Evolutionary conservation across 1,140 invertebrate genomes (phyloP).

Genomic region (Drosophila pseudoobscura): DNA sequence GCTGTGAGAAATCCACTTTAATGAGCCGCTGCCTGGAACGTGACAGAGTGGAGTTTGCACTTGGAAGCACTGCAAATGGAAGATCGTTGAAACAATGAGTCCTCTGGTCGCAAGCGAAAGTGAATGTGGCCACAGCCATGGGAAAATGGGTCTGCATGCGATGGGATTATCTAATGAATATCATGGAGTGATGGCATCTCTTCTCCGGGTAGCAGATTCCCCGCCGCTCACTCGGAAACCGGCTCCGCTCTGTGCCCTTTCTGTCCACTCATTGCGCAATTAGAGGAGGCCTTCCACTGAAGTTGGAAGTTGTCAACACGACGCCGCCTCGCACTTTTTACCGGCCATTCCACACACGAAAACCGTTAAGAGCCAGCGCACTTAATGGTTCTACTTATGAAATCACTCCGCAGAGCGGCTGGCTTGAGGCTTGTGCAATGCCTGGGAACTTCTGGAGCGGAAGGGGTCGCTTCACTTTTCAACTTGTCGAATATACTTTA

Average conservation of each 20-base stretch:
- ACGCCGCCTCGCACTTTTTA: constrained; percentile 23
- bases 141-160: constrained; percentile 26
- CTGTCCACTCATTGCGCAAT: constrained; percentile 42
- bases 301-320: constrained; percentile 29
- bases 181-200: constrained; percentile 40
- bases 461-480: constrained; percentile 31
- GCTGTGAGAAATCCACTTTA: constrained; percentile 88
- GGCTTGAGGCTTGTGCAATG: constrained; percentile 37
- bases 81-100: constrained; percentile 34
- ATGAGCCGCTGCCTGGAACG: constrained; percentile 85
- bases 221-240: constrained; percentile 13
- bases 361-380: constrained; percentile 64
- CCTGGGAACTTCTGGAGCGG: constrained; percentile 42
- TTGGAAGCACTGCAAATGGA: constrained; percentile 76
- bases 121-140: constrained; percentile 23
- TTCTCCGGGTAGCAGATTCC: constrained; percentile 3
- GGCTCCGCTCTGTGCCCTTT: constrained; percentile 11
- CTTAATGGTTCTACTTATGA: constrained; percentile 71
- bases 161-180: constrained; percentile 66
- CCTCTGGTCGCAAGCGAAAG: constrained; percentile 32
- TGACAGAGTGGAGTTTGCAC: constrained; percentile 67
- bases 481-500: constrained; percentile 8
- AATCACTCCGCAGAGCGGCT: constrained; percentile 7
- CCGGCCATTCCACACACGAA: constrained; percentile 18
- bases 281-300: constrained; percentile 49